Base-by-base conservation (phyloP, 1,140 invertebrate genomes). In the Drosophila pectinifera region DNA sequence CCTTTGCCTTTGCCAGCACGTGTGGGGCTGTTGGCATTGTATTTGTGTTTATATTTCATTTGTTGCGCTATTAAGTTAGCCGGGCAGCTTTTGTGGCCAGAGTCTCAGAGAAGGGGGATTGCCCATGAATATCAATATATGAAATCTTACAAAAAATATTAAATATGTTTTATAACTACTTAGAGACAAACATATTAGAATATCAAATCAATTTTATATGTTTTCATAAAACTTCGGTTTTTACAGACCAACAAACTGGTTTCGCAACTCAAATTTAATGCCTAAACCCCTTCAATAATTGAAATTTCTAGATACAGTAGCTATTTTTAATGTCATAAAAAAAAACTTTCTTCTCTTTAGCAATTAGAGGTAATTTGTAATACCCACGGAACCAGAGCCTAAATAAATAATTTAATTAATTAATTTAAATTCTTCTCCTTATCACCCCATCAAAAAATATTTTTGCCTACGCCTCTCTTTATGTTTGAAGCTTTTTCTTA, bases 401-500 rank as follows among this genome's bases (percentile, higher is more conserved):
- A 31, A 31, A 10, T 3, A 10, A 31, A 10, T 11, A 31, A 3
- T 11, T 10, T 10, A 10, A 31, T 11, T 31, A 31, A 10, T 3
- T 28, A 10, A 10, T 3, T 31, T 3, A 11, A 31, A 11, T 31
- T 11, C 2, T 3, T 31, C 0, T 10, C 8, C 0, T 31, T 10
- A 3, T 31, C 8, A 3, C 3, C 31, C 45, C 22, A 8, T 24
- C 5, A 1, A 11, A 11, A 18, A 34, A 10, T 13, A 5, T 18
- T 2, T 11, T 4, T 45, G 1, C 2, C 41, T 34, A 34, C 2
- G 28, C n/a, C 64, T 10, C 5, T 56, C 28, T 10, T 41, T 8
- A 43, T 75, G 72, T 75, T 75, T 74, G 70, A 56, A 49, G 70
- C 53, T 74, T 75, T 75, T 75, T 75, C 39, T 20, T 16, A 13